Conservation (phyloP, 1,140 invertebrate species). For the Olivierus martensii region DNA sequence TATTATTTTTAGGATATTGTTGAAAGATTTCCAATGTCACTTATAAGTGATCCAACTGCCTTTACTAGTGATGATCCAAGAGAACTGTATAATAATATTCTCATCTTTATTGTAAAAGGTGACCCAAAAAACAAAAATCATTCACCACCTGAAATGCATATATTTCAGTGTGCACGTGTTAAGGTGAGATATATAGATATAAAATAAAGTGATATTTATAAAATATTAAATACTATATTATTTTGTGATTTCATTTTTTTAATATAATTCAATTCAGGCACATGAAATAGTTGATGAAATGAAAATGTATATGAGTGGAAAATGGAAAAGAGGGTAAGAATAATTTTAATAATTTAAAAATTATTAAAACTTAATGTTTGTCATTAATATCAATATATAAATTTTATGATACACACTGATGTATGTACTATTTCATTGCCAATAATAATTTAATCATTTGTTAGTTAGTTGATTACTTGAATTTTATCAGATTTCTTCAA, state of each 20-base stretch:
- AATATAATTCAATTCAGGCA: too few species aligned
- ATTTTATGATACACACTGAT: too few species aligned
- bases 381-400: too few species aligned
- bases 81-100: constrained; percentile 87
- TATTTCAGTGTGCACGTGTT: constrained; percentile 58
- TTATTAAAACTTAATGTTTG: background rate
- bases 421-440: too few species aligned
- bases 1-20: constrained; percentile 54
- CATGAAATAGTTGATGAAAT: constrained; percentile 75
- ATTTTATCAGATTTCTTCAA: too few species aligned
- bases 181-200: constrained; percentile 11
- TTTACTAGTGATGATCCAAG: constrained; percentile 84
- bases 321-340: constrained; percentile 11
- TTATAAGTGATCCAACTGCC: constrained; percentile 88
- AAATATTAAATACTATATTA: too few species aligned
- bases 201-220: too few species aligned
- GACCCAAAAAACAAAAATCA: constrained; percentile 23
- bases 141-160: constrained; percentile 84
- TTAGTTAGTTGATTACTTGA: too few species aligned
- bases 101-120: constrained; percentile 76
- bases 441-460: too few species aligned
- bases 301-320: constrained; percentile 41
- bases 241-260: constrained; percentile 9
- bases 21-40: constrained; percentile 82
- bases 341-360: background rate